Evolutionary conservation across 2,113 vertebrate genomes (phyloP), one percentile per base, ranked within the genome.

Genomic region (Neogobius melanostomus): DNA sequence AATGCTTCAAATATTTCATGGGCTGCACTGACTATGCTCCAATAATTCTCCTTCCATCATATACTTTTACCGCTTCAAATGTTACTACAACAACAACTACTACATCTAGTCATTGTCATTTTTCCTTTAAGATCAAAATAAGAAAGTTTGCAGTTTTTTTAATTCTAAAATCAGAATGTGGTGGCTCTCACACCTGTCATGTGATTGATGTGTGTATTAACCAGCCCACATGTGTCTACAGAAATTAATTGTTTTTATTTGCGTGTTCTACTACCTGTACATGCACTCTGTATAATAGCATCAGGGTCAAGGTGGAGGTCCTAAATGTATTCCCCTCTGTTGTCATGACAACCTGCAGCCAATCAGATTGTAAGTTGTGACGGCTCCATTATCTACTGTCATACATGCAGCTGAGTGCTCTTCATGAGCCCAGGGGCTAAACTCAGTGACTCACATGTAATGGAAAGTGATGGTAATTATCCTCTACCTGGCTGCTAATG

Each of bases 221-320:
- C 28, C 28, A 36, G 28, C 28, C 28, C 28, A 36, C 4, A 36
- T 36, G 28, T 36, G 28, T 36, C 28, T 47, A 7, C 10, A 47
- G 46, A 47, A 47, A 47, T 47, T 47, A 47, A 8, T 47, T 47
- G 46, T 11, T 47, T 28, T 28, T 28, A 21, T 56, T 28, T 28
- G 0, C 11, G 3, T 56, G 4, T 56, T 21, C 2, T 59, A 28
- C 17, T 10, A 28, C 11, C 3, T 59, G 51, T 10, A 28, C 11
- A 5, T 59, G 51, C 7, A 7, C 50, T 21, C 5, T 50, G 16
- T 59, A 11, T 54, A 21, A 44, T 46, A n/a, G 51, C 64, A 69
- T 69, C 53, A 63, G 46, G 64, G 43, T 66, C 66, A 69, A 66
- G 50, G 68, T 49, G 36, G 48, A 71, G 57, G 21, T 46, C 43